These are phyloP conservation scores for Tanaodytes sp. DNA, from an alignment of 2,888 invertebrate genomes.

Conservation along the genomic window DNA sequence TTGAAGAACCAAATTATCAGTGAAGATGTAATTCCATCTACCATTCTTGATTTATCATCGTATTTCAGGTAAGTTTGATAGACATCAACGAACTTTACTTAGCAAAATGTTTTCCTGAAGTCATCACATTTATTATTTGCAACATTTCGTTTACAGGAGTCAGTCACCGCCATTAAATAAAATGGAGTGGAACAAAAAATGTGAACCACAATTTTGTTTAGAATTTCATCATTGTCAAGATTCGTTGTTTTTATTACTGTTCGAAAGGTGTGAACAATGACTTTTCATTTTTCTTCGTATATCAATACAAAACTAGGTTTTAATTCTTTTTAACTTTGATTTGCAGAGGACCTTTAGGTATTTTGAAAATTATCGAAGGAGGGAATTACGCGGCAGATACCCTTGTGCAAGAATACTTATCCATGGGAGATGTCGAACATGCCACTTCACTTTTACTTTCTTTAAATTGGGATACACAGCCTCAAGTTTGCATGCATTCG, in stretches of 20 bases:
- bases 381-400: conserved; percentile 77
- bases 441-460: conserved; percentile 79
- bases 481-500: conserved; percentile 82
- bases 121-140: no score
- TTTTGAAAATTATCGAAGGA: conserved; percentile 75
- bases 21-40: conserved; percentile 78
- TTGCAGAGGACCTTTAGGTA: conserved; percentile 76
- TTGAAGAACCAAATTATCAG: conserved; percentile 79
- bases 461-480: conserved; percentile 87
- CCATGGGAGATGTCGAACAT: conserved; percentile 78
- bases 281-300: neutral
- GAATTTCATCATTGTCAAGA: conserved; percentile 74
- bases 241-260: conserved; percentile 76
- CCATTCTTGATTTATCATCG: conserved; percentile 79
- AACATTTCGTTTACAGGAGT: conserved; percentile 63
- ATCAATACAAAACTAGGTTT: neutral
- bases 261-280: conserved; percentile 74
- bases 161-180: conserved; percentile 75
- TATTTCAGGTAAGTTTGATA: conserved; percentile 76
- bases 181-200: conserved; percentile 77
- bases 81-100: no score
- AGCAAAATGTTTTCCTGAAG: no score
- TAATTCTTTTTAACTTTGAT: neutral
- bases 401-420: conserved; percentile 79
- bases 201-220: conserved; percentile 71